These are phyloP conservation scores for Drosophila prostipennis DNA, from an alignment of 2,888 invertebrate species.

Conservation along the genomic window DNA sequence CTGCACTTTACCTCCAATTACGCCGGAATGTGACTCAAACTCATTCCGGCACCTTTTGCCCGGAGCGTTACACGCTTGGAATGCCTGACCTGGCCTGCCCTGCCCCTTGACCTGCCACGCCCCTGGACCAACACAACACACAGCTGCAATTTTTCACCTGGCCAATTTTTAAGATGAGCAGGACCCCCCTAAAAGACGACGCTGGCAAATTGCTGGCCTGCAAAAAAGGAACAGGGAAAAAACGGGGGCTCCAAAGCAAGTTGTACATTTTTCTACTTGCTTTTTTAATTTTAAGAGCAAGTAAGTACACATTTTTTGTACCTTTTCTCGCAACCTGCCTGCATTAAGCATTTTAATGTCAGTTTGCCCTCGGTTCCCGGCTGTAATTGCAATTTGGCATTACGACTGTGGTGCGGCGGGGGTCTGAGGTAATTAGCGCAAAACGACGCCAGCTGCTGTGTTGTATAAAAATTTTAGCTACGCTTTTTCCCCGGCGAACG, in stretches of 20 bases:
- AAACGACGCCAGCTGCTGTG: slow-evolving; percentile 76
- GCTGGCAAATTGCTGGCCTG: slow-evolving; percentile 51
- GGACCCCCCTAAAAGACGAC: slow-evolving; percentile 44
- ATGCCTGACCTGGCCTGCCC: not conserved
- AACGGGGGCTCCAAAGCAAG: slow-evolving; percentile 44
- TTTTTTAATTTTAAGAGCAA: slow-evolving; percentile 61
- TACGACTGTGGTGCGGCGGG: slow-evolving; percentile 54
- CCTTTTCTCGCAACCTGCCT: slow-evolving; percentile 51
- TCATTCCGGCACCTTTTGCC: slow-evolving; percentile 10
- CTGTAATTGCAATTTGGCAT: slow-evolving; percentile 78
- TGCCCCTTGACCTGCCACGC: slow-evolving; percentile 1
- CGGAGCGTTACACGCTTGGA: slow-evolving; percentile 8
- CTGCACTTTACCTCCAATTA: slow-evolving; percentile 62
- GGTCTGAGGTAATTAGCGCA: slow-evolving; percentile 72
- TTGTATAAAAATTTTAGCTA: slow-evolving; percentile 72
- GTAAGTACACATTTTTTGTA: slow-evolving; percentile 21
- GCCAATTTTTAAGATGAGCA: slow-evolving; percentile 82
- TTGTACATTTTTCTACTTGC: slow-evolving; percentile 40
- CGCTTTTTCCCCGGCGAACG: slow-evolving; percentile 48
- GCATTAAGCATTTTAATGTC: slow-evolving; percentile 83
- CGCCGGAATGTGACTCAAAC: slow-evolving; percentile 5
- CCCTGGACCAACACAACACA: slow-evolving; percentile 59
- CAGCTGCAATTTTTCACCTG: slow-evolving; percentile 84
- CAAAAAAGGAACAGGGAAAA: not conserved
- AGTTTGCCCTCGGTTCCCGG: slow-evolving; percentile 50